phyloP scores from a whole-genome alignment of 2,888 invertebrate species.

The Tuberolachnus salignus region DNA sequence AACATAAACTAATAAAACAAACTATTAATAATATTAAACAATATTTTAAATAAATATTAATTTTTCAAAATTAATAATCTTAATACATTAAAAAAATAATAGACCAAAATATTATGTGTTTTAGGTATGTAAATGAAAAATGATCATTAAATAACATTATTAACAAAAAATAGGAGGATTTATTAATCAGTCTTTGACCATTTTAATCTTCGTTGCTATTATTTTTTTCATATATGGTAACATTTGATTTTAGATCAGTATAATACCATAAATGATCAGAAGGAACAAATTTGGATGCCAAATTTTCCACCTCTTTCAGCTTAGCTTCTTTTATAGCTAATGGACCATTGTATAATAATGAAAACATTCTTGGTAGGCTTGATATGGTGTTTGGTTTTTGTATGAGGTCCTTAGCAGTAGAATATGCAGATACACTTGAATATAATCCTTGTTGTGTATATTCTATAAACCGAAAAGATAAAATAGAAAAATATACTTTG shows the following conservation, averaged over 20 bases:
- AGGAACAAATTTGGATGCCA: constrained; percentile 23
- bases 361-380: not conserved
- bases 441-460: constrained; percentile 11
- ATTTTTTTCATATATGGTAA: constrained; percentile 4
- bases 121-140: no score
- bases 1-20: no score
- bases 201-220: not conserved
- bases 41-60: no score
- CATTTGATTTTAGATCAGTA: constrained; percentile 15
- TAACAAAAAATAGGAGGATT: no score
- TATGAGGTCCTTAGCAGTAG: constrained; percentile 12
- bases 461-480: not conserved
- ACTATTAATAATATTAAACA: no score
- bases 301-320: constrained; percentile 15
- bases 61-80: no score
- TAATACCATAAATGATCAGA: constrained; percentile 16
- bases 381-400: not conserved
- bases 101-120: no score
- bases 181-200: not conserved
- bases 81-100: no score
- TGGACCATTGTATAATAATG: constrained; percentile 23
- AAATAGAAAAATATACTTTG: constrained; percentile 8
- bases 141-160: no score
- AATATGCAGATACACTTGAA: constrained; percentile 18
- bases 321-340: constrained; percentile 10